Percentiles rank a stretch among this genome's conserved stretches.
Evolutionary conservation across 1,140 invertebrate genomes (phyloP).

Genomic region (Phthorimaea operculella): DNA sequence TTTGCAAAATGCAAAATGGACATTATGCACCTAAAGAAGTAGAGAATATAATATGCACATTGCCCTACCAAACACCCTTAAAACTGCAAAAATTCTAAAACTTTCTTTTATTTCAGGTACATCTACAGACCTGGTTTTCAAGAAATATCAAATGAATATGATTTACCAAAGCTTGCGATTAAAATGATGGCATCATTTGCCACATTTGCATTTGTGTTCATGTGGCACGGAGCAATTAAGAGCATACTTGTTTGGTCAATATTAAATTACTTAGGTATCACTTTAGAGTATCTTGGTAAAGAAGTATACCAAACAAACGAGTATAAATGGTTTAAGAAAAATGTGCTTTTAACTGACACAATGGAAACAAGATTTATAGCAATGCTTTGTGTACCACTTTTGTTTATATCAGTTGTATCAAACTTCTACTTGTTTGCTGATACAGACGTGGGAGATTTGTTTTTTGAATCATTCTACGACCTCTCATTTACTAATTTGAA

Average conservation of each 20-base stretch:
- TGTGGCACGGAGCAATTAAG: constrained; percentile 88
- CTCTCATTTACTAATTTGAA: constrained; percentile 31
- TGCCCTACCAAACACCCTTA: too few relatives aligned
- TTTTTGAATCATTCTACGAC: constrained; percentile 47
- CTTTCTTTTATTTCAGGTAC: constrained; percentile 73
- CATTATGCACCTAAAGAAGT: too few relatives aligned
- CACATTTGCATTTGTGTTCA: constrained; percentile 87
- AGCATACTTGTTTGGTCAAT: constrained; percentile 87
- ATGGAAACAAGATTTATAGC: constrained; percentile 72
- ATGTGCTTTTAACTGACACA: constrained; percentile 40
- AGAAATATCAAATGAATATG: constrained; percentile 34
- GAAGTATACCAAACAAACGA: constrained; percentile 47
- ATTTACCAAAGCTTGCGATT: constrained; percentile 56
- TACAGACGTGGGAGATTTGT: constrained; percentile 73
- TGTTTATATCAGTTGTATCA: constrained; percentile 81
- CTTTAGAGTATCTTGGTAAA: constrained; percentile 74
- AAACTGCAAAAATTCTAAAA: too few relatives aligned
- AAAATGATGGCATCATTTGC: constrained; percentile 80
- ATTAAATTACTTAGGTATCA: constrained; percentile 83
- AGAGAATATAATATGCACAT: too few relatives aligned
- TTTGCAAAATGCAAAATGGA: too few relatives aligned
- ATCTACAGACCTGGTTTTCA: constrained; percentile 81
- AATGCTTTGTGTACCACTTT: constrained; percentile 74
- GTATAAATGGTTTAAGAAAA: constrained; percentile 55
- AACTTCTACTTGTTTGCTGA: constrained; percentile 90